Evolutionary conservation across 2,888 invertebrate genomes (phyloP).

Genomic region (Chrysomela aeneicollis): DNA sequence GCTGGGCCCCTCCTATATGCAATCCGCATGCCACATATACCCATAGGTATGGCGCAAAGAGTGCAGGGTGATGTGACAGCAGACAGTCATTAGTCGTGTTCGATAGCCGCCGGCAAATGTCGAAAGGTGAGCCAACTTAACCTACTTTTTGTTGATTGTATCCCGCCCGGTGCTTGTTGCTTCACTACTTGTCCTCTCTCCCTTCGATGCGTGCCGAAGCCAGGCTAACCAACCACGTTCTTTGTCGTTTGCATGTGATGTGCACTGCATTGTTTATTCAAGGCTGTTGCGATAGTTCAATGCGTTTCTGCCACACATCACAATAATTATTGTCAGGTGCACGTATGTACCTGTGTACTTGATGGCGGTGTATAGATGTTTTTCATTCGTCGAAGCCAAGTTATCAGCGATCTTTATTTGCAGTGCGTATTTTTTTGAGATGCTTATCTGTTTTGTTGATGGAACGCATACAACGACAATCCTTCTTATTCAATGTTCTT

Average conservation of each 20-base stretch:
- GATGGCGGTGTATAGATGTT: neutral
- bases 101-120: conserved; percentile 59
- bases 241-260: conserved; percentile 39
- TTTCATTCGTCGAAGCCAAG: neutral
- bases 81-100: conserved; percentile 63
- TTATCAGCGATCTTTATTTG: neutral
- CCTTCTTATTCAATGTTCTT: neutral
- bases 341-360: neutral
- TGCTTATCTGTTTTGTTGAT: neutral
- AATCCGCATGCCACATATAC: conserved; percentile 63
- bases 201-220: conserved; percentile 36
- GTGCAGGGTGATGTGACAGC: conserved; percentile 61
- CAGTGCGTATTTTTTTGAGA: neutral
- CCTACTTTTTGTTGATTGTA: conserved; percentile 57
- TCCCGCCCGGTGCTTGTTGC: conserved; percentile 51
- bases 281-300: conserved; percentile 31
- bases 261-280: conserved; percentile 44
- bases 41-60: conserved; percentile 61
- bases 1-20: conserved; percentile 65
- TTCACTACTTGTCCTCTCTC: conserved; percentile 42
- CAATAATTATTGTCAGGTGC: conserved; percentile 19
- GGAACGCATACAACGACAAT: neutral
- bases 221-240: conserved; percentile 35
- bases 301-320: conserved; percentile 26
- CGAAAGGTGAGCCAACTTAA: conserved; percentile 59